phyloP scores from a whole-genome alignment of 2,797 vertebrate genomes.

The Yasuhikotakia modesta region DNA sequence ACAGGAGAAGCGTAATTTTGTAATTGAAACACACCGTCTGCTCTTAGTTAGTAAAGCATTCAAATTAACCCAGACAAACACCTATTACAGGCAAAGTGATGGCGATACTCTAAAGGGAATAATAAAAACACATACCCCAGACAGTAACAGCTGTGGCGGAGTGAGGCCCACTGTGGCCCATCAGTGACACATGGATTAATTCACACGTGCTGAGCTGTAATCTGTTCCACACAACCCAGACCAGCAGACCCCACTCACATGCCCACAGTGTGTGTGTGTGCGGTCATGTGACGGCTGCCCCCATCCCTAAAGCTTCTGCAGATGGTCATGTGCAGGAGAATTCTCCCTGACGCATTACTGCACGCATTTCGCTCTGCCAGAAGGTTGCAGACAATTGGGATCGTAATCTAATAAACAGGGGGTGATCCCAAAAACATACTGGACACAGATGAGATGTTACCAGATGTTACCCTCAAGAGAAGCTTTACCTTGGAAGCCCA shows the following conservation, averaged over 20 bases:
- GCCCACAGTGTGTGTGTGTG: conserved; percentile 35
- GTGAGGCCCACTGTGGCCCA: conserved; percentile 61
- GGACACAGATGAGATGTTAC: neutral
- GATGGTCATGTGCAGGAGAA: conserved; percentile 62
- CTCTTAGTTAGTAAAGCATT: neutral
- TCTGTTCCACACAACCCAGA: conserved; percentile 67
- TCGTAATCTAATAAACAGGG: conserved; percentile 35
- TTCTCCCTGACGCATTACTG: neutral
- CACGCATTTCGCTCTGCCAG: neutral
- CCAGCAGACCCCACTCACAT: conserved; percentile 51
- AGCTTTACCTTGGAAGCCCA: conserved; percentile 26
- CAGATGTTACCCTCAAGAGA: conserved; percentile 45
- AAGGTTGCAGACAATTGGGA: conserved; percentile 1
- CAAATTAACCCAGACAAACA: neutral
- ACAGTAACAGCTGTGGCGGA: conserved; percentile 60
- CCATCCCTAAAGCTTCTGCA: conserved; percentile 59
- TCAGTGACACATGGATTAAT: conserved; percentile 77
- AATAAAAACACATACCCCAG: conserved; percentile 30
- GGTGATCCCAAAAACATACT: conserved; percentile 21
- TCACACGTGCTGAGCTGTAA: conserved; percentile 78
- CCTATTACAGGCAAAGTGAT: neutral
- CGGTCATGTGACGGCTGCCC: conserved; percentile 40
- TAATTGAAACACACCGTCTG: neutral
- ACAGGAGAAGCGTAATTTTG: neutral
- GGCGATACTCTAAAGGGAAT: neutral